Evolutionary conservation across 2,113 vertebrate species (phyloP).

Genomic region (Pachypanchax playfairii): DNA sequence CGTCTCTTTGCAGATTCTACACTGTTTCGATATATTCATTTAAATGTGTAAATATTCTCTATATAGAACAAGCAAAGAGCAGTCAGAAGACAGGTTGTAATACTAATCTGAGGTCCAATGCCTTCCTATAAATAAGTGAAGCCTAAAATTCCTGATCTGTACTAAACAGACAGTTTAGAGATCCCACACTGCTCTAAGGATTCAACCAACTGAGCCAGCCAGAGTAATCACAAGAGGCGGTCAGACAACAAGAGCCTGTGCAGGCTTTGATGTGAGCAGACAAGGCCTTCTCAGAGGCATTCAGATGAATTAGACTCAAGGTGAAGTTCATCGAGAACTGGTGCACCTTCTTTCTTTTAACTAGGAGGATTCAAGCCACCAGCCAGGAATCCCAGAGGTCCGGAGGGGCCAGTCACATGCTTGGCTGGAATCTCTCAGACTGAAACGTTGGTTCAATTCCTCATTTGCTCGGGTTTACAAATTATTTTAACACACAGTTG

Average conservation of each 20-base stretch:
- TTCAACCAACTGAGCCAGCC: conserved; percentile 34
- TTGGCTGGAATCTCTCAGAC: not conserved
- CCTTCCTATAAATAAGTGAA: not conserved
- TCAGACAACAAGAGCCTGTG: conserved; percentile 46
- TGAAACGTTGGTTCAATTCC: not conserved
- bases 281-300: conserved; percentile 51
- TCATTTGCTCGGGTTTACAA: too few species aligned
- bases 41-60: not conserved
- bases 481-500: too few species aligned
- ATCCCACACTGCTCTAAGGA: conserved; percentile 8
- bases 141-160: not conserved
- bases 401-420: conserved; percentile 7
- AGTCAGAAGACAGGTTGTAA: too few species aligned
- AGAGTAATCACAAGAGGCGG: conserved; percentile 54
- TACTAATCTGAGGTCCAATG: too few species aligned
- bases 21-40: not conserved
- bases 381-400: not conserved
- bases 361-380: not conserved
- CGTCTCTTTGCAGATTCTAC: not conserved
- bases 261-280: conserved; percentile 56
- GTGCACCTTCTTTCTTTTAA: conserved; percentile 46
- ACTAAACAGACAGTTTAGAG: not conserved
- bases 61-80: too few species aligned
- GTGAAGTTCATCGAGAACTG: conserved; percentile 21
- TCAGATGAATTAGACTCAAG: conserved; percentile 59